Conservation (phyloP, 2,113 vertebrate genomes). For the Nannobrachium achirus region DNA sequence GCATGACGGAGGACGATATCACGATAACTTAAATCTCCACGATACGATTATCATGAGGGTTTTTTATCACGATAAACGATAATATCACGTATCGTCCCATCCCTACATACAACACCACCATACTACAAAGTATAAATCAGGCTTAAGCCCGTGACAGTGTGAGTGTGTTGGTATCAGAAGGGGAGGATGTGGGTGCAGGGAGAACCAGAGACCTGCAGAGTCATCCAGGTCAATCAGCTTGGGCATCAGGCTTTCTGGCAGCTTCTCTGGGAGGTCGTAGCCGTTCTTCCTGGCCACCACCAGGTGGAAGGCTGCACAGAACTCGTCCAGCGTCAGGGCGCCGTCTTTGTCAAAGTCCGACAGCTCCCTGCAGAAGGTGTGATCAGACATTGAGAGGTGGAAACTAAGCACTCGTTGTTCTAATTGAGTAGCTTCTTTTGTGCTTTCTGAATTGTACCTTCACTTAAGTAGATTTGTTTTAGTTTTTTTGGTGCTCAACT, state of each 20-base stretch:
- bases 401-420: background rate
- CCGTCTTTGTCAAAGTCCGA: conserved; percentile 99
- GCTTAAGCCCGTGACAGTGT: background rate
- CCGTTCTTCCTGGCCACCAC: conserved; percentile 98
- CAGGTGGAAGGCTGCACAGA: conserved; percentile 98
- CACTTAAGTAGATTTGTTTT: too few species aligned
- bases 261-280: conserved; percentile 97
- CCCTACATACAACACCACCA: too few species aligned
- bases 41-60: too few species aligned
- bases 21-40: too few species aligned
- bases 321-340: conserved; percentile 96
- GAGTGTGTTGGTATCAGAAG: background rate
- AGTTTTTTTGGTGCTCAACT: too few species aligned
- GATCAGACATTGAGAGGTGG: background rate
- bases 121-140: too few species aligned
- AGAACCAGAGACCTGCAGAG: conserved; percentile 79
- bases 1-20: too few species aligned
- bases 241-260: conserved; percentile 98
- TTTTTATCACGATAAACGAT: too few species aligned
- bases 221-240: conserved; percentile 99
- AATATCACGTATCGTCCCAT: too few species aligned
- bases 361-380: conserved; percentile 86
- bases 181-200: background rate
- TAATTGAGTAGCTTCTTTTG: too few species aligned
- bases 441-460: too few species aligned